Base-by-base conservation (phyloP, 2,113 vertebrate genomes). In the Microcebus tavaratra region DNA sequence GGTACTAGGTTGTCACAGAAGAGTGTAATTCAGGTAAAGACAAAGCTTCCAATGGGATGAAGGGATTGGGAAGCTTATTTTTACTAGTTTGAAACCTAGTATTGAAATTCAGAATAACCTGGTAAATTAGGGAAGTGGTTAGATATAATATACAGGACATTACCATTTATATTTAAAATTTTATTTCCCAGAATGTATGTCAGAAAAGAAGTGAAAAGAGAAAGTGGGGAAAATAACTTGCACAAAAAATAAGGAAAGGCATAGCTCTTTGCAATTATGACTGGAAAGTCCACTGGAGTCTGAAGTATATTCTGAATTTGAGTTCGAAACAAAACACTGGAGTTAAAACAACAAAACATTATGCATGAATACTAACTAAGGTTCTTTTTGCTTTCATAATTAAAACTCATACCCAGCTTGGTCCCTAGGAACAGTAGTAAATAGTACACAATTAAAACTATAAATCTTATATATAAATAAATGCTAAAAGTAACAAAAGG, bases 101-200 rank as follows among this genome's bases (percentile, higher is more conserved):
- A 85, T 73, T 96, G 63, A 90, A 95, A 73, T 97, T 92, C 21
- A 92, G 34, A 87, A 88, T 88, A 81, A 79, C 23, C 48, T 75
- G 34, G 34, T 90, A 88, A 93, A 67, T 76, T 89, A 93, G 73
- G 9, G 34, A 79, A 73, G 11, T 75, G 10, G 8, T 91, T 93
- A 90, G 17, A 97, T 89, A 87, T 92, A 72, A 31, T 88, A 88
- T 81, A 75, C 13, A 8, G 39, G 42, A 57, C 25, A 31, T 96
- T 91, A 70, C 48, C 39, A 63, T 89, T 97, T 76, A 31, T 96
- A 31, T 55, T 55, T 82, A 45, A 95, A 72, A 53, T 21, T 85
- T 92, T 91, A 91, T 83, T 93, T 94, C 31, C 34, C 61, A 92
- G 85, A 92, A 88, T 78, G 12, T 36, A 94, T 20, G 4, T 92